phyloP scores from a whole-genome alignment of 2,113 vertebrate species.

The Onychostoma macrolepis region DNA sequence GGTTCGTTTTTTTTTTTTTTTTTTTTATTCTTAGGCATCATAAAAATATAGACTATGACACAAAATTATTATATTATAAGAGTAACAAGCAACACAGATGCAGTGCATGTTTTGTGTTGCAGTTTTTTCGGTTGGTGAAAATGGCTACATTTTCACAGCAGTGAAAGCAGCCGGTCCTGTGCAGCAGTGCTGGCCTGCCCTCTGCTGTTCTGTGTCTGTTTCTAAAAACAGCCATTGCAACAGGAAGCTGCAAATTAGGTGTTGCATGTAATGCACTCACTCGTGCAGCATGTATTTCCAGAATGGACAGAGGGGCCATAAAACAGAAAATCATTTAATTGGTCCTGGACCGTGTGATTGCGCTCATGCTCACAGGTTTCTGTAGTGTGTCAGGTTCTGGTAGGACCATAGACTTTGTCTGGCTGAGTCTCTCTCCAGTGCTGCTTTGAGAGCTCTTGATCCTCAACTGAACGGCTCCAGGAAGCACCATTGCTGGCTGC shows the following conservation, averaged over 20 bases:
- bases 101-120: background rate
- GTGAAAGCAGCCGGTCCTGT: slow-evolving; percentile 26
- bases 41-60: background rate
- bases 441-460: slow-evolving; percentile 60
- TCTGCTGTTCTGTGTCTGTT: slow-evolving; percentile 79
- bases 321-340: background rate
- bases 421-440: slow-evolving; percentile 71
- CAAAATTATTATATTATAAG: background rate
- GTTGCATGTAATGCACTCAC: background rate
- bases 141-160: background rate
- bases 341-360: background rate
- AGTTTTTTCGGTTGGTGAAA: slow-evolving; percentile 12
- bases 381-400: slow-evolving; percentile 64
- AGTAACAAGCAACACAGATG: background rate
- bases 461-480: slow-evolving; percentile 66
- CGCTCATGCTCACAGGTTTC: slow-evolving; percentile 64
- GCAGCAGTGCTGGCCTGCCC: slow-evolving; percentile 84
- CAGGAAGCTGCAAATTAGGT: background rate
- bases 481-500: slow-evolving; percentile 44
- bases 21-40: background rate
- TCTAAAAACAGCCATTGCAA: slow-evolving; percentile 4
- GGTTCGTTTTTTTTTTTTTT: background rate
- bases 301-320: background rate
- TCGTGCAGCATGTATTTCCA: background rate
- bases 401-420: slow-evolving; percentile 78